Conservation (phyloP, 2,113 vertebrate species). For the human (Homo sapiens) region GRCh38 chr18:73334001-73334500, state of each 20-base stretch:
- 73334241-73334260: slow-evolving; percentile 47
- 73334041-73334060: too few relatives aligned
- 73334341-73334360: background rate
- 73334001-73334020: background rate
- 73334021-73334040: background rate
- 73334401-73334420: slow-evolving; percentile 21
- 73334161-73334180: slow-evolving; percentile 58
- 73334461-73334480: background rate
- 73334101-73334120: slow-evolving; percentile 54
- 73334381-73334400: background rate
- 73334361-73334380: background rate
- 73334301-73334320: background rate
- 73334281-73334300: slow-evolving; percentile 51
- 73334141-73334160: slow-evolving; percentile 56
- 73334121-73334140: slow-evolving; percentile 25
- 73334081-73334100: background rate
- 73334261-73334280: slow-evolving; percentile 28
- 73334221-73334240: slow-evolving; percentile 39
- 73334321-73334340: background rate
- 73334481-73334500: background rate
- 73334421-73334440: slow-evolving; percentile 27
- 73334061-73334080: background rate
- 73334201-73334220: slow-evolving; percentile 49
- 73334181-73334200: slow-evolving; percentile 66
- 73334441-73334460: slow-evolving; percentile 55